Base-by-base conservation (phyloP, 92 coral and sea anemone species). In the Palythoa heliodiscus region DNA sequence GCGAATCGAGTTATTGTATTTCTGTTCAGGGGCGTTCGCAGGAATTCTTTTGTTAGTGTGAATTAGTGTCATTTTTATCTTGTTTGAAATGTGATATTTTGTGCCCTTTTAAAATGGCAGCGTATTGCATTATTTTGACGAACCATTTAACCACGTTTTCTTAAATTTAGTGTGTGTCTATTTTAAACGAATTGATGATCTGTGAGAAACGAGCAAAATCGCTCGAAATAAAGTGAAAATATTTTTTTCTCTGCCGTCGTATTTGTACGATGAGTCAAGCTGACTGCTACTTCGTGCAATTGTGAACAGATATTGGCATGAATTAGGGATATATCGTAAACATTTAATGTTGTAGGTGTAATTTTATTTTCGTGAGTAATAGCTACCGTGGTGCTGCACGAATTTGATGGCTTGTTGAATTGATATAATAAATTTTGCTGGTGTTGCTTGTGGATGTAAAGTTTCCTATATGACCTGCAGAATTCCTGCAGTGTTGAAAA, bases 41-140 rank as follows among this genome's bases (percentile, higher is more conserved):
- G 84, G 84, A 80, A 80, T 80, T 61, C 39, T 63, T 39, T 61
- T 80, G 29, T 63, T 80, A 20, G 9, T 64, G 22, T 4, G 40
- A 64, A 70, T 39, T 24, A 47, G 84, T 64, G 84, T 43, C 58
- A 43, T 43, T 60, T 80, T 66, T 80, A 80, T 48, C 84, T 80
- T 67, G 6, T 20, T 53, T 43, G 84, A 80, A 64, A 80, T 80
- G 84, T 40, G 74, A 80, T 80, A 55, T 50, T 57, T 60, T 78
- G 8, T 78, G 55, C 38, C 24, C 14, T 50, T 66, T 25, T 64
- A 29, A n/a, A 64, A 63, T 8, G 50, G 73, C 74, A 48, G 55
- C 75, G 11, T 43, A 48, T 64, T 43, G 37, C 35, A 43, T 67
- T 16, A 50, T 22, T 48, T 53, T 24, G 66, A 24, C 22, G 17